These are phyloP conservation scores for Anguilla anguilla DNA, from an alignment of 2,797 vertebrate species.

Conservation along the genomic window DNA sequence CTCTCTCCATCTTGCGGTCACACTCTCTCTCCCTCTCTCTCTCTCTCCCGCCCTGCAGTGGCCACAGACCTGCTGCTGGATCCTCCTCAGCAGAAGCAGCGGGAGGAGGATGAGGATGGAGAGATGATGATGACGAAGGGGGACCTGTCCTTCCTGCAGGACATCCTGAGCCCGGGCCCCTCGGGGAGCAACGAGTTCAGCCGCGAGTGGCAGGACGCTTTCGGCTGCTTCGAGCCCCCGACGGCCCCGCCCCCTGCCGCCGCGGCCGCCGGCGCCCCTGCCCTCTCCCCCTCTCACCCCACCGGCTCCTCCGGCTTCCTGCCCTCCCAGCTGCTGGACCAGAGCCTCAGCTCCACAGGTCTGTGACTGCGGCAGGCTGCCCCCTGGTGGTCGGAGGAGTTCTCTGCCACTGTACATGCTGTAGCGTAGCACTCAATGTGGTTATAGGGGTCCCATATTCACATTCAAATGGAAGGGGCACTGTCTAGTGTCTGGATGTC, in stretches of 20 bases:
- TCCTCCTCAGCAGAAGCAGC: background rate
- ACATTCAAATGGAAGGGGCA: background rate
- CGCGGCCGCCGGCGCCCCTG: slow-evolving; percentile 51
- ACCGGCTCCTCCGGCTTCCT: slow-evolving; percentile 74
- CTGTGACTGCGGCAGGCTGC: slow-evolving; percentile 25
- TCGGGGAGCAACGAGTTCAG: slow-evolving; percentile 68
- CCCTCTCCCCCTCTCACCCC: slow-evolving; percentile 53
- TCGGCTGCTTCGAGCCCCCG: slow-evolving; percentile 62
- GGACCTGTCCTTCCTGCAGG: slow-evolving; percentile 82
- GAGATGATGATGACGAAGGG: slow-evolving; percentile 64
- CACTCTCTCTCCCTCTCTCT: background rate
- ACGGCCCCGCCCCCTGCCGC: slow-evolving; percentile 44
- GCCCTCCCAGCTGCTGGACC: slow-evolving; percentile 85
- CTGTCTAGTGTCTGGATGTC: background rate
- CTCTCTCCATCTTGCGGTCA: background rate
- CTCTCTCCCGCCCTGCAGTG: slow-evolving; percentile 34
- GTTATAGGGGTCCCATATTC: background rate
- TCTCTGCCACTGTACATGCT: slow-evolving; percentile 8
- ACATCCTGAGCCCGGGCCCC: slow-evolving; percentile 68
- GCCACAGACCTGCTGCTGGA: slow-evolving; percentile 59
- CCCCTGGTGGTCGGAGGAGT: slow-evolving; percentile 36
- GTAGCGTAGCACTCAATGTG: background rate
- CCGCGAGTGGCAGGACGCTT: slow-evolving; percentile 71
- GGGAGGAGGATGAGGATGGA: slow-evolving; percentile 64
- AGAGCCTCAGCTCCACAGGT: slow-evolving; percentile 77